A percentile compares a stretch with the other conserved stretches of the same genome.
phyloP scores from a whole-genome alignment of 2,113 vertebrate species.

The Psettodes erumei region DNA sequence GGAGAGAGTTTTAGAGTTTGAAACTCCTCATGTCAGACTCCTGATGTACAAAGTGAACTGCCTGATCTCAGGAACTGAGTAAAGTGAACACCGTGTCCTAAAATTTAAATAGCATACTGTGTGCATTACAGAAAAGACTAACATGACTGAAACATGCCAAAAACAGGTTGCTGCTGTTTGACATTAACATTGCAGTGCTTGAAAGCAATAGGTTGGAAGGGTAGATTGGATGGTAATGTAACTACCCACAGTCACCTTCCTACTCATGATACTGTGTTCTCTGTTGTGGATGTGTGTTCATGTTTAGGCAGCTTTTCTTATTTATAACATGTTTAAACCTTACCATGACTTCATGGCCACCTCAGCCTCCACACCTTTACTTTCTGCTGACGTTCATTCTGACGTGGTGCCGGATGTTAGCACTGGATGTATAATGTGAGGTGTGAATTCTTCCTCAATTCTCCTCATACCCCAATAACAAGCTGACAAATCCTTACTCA shows the following conservation, averaged over 20 bases:
- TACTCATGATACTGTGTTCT: not conserved
- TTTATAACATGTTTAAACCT: not conserved
- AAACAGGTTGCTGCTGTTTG: not conserved
- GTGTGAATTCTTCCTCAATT: too few species aligned
- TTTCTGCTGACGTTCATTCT: too few species aligned
- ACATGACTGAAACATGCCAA: not conserved
- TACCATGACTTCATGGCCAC: not conserved
- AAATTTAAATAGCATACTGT: not conserved
- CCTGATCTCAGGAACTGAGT: not conserved
- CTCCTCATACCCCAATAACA: too few species aligned
- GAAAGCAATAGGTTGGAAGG: not conserved
- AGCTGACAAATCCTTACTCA: not conserved
- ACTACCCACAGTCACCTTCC: not conserved
- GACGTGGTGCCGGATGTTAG: too few species aligned
- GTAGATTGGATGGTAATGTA: not conserved
- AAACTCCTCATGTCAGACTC: not conserved
- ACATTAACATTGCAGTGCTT: not conserved
- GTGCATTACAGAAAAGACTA: not conserved
- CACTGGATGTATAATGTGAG: too few species aligned
- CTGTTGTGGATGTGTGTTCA: not conserved
- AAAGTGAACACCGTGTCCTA: constrained; percentile 5
- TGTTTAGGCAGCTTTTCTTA: not conserved
- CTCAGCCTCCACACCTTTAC: too few species aligned
- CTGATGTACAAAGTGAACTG: not conserved
- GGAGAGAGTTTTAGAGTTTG: constrained; percentile 5